These are phyloP conservation scores for Colletes gigas DNA, from an alignment of 1,140 invertebrate genomes.

Conservation along the genomic window DNA sequence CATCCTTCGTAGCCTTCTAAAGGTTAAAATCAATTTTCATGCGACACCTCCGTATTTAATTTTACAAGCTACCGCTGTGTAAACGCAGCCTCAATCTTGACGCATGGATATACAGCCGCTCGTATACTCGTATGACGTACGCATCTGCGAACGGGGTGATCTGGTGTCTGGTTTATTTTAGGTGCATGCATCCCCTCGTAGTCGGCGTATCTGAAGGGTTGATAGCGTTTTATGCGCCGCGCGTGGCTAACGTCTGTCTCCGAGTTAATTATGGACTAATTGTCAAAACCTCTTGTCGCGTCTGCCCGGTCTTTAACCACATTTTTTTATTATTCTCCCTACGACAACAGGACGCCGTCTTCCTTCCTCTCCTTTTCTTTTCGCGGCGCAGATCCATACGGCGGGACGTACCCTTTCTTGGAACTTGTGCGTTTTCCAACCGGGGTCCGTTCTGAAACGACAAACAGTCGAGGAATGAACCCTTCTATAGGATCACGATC, in stretches of 20 bases:
- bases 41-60: constrained; percentile 21
- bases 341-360: constrained; percentile 53
- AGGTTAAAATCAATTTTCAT: neutral
- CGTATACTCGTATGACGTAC: constrained; percentile 17
- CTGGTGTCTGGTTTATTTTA: constrained; percentile 74
- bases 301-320: constrained; percentile 26
- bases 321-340: constrained; percentile 15
- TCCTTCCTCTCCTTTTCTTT: constrained; percentile 11
- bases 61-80: neutral
- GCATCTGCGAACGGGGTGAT: constrained; percentile 60
- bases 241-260: constrained; percentile 58
- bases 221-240: constrained; percentile 69
- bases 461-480: neutral
- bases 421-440: neutral
- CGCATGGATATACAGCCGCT: constrained; percentile 25
- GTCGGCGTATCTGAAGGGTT: constrained; percentile 67
- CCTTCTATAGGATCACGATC: no score
- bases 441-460: neutral
- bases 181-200: constrained; percentile 55
- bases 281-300: constrained; percentile 61
- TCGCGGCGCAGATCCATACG: no score
- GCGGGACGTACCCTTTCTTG: neutral
- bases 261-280: constrained; percentile 77
- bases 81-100: constrained; percentile 24
- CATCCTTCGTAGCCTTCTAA: no score